Evolutionary conservation across 2,113 vertebrate species (phyloP).

Genomic region (Circaetus gallicus): DNA sequence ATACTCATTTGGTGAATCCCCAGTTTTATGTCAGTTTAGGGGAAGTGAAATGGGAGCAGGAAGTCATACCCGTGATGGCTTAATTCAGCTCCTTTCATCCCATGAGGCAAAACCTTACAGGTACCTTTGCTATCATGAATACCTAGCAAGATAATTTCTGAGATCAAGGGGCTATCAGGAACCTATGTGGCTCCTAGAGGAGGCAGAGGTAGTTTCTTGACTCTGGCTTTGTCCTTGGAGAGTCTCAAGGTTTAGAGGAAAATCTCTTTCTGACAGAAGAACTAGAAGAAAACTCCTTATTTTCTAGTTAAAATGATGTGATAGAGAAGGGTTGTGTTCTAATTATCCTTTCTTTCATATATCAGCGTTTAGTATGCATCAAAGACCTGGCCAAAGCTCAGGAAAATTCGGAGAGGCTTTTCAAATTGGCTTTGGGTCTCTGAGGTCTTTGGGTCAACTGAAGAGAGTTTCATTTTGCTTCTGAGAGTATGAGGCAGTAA

Average conservation of each 20-base stretch:
- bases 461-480: background rate
- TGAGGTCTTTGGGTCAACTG: background rate
- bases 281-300: background rate
- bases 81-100: background rate
- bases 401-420: background rate
- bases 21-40: background rate
- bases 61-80: background rate
- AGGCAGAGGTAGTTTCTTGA: background rate
- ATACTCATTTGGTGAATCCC: background rate
- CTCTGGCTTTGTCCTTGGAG: background rate
- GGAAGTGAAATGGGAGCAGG: background rate
- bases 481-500: background rate
- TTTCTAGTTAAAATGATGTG: background rate
- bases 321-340: background rate
- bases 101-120: background rate
- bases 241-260: background rate
- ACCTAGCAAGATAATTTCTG: background rate
- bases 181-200: background rate
- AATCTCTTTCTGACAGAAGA: background rate
- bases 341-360: background rate
- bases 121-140: background rate
- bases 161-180: background rate
- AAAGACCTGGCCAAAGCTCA: background rate
- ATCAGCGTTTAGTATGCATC: background rate
- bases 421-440: background rate